Base-by-base conservation (phyloP, 1,140 invertebrate species). In the Vanessa atalanta region DNA sequence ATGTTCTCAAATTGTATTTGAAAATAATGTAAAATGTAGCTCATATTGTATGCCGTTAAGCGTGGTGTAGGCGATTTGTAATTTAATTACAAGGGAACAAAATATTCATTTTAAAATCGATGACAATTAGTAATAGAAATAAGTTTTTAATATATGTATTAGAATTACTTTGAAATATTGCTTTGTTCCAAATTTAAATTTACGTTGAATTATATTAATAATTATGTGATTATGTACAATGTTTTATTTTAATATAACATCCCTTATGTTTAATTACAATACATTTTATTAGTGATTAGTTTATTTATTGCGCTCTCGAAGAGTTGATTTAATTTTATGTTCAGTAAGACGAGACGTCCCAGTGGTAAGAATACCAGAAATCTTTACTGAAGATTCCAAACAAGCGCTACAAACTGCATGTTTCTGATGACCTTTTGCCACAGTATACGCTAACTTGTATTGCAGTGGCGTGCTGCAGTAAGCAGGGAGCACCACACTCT, bases 91-190 rank as follows among this genome's bases (percentile, higher is more conserved):
- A 26, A 9, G 55, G 20, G 55, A 57, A 57, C 55, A 57, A 57
- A 20, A 23, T 12, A 7, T 57, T 53, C 50, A 14, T 13, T 26
- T 43, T 23, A 26, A 20, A 26, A 57, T 57, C 55, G 55, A 23
- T 16, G 16, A 57, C 20, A 57, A 57, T 57, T 55, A 55, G n/a
- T 55, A 11, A n/a, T 55, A 55, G 3, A 55, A 57, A 26, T 57
- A 57, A 16, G 20, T 53, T 53, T 53, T 53, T n/a, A n/a, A 53
- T 53, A 53, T 31, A 31, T 31, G 26, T 31, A 31, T 31, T 31
- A n/a, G n/a, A n/a, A n/a, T n/a, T 53, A 53, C 15, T n/a, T 53
- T 53, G n/a, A 53, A 53, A 53, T 53, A 53, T 43, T n/a, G 50
- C 50, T 14, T 55, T 55, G 51, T 43, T 43, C 37, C 16, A 57